A percentile compares a stretch with the other conserved stretches of the same genome.
Conservation (phyloP, 2,113 vertebrate genomes). For the Ptyas mucosa region DNA sequence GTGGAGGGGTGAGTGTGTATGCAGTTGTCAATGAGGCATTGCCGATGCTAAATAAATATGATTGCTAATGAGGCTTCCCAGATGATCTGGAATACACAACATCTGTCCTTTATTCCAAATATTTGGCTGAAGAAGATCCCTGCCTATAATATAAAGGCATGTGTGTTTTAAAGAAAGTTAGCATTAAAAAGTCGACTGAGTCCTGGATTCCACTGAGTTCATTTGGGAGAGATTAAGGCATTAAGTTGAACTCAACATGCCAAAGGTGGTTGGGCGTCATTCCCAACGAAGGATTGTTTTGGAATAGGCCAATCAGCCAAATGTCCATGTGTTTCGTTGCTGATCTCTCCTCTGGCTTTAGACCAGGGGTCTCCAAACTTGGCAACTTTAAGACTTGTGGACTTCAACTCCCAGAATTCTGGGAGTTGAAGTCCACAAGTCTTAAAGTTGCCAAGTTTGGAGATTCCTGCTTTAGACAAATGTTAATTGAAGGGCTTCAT, state of each 20-base stretch:
- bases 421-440: no score
- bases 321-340: conserved; percentile 38
- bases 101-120: not conserved
- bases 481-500: not conserved
- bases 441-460: no score
- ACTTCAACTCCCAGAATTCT: no score
- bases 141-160: not conserved
- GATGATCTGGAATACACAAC: not conserved
- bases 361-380: no score
- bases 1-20: not conserved
- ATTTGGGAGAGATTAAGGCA: conserved; percentile 14
- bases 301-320: conserved; percentile 12
- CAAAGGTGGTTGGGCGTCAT: not conserved
- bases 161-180: not conserved
- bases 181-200: accelerated
- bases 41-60: not conserved
- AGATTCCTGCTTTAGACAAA: not conserved
- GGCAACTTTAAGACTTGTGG: no score
- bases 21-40: not conserved
- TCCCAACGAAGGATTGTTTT: conserved; percentile 24
- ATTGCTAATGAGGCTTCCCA: not conserved
- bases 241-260: not conserved
- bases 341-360: conserved; percentile 8
- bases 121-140: not conserved
- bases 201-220: not conserved